phyloP scores from a whole-genome alignment of 2,888 invertebrate genomes.

The Trilocha varians region DNA sequence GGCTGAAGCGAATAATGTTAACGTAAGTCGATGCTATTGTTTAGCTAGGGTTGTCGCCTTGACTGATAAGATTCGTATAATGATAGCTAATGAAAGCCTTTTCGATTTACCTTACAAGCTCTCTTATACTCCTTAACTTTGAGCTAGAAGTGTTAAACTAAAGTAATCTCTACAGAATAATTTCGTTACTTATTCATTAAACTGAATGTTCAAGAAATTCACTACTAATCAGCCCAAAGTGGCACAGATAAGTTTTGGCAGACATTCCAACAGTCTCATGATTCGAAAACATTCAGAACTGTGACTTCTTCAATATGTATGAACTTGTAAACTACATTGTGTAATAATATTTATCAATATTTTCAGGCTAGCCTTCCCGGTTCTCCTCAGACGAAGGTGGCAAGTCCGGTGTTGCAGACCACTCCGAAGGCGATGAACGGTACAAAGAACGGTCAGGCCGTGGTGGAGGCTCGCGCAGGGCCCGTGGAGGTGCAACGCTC shows the following conservation, averaged over 20 bases:
- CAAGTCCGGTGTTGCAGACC: conserved; percentile 44
- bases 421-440: conserved; percentile 61
- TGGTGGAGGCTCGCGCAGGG: conserved; percentile 53
- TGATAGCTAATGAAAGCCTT: no score
- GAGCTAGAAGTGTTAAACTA: no score
- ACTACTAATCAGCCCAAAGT: no score
- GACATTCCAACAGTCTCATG: no score
- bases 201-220: no score
- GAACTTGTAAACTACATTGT: neutral
- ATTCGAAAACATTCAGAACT: no score
- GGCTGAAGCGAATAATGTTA: conserved; percentile 50
- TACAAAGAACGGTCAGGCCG: conserved; percentile 60
- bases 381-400: conserved; percentile 50
- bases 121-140: no score
- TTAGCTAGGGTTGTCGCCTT: no score
- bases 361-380: conserved; percentile 48
- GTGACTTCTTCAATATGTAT: neutral
- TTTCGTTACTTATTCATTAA: no score
- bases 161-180: no score
- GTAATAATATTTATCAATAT: neutral
- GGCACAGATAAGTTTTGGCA: no score
- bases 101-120: no score
- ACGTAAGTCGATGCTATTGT: conserved; percentile 46
- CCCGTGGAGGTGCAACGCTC: conserved; percentile 82
- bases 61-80: neutral